Evolutionary conservation across 2,888 invertebrate genomes (phyloP), one percentile per base, ranked within the genome.

Genomic region (Drosophila paracracens): DNA sequence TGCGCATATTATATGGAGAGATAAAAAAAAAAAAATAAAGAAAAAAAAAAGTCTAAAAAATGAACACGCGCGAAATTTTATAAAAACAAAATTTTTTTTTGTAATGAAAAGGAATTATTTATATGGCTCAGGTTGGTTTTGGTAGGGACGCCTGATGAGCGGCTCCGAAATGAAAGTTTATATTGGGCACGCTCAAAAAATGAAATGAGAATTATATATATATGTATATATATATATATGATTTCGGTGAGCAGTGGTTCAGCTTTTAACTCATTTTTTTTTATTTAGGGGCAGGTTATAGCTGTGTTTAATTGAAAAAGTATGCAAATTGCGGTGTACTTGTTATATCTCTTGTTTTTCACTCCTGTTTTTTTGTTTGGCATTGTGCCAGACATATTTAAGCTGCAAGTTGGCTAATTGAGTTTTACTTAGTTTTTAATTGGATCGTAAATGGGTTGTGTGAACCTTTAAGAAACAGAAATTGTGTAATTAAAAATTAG

Each of bases 41-140:
- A 77, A 76, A 58, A 58, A 67, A 74, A 70, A 58, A 57, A 70
- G 46, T 52, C 46, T 25, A 61, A 79, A 81, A 71, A 61, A 64
- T 58, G 62, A 74, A 63, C 76, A 83, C 74, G 76, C 81, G 73
- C 72, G 50, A 81, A 84, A 77, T 73, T 69, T 61, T 62, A 71
- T 76, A 72, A 62, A 79, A 61, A 66, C 58, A 76, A 79, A 72
- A 74, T 46, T 38, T 8, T 36, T 11, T 46, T 46, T 48, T 70
- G 43, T 84, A 76, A 85, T 87, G 83, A 87, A 85, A 83, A 73
- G 74, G 87, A 85, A 85, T 85, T 85, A 85, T 87, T 87, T 81
- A 87, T 87, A 87, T 77, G 81, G 70, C 70, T 70, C 72, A 69
- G 79, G 76, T 79, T 46, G 66, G 56, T 63, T 61, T 70, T 51